phyloP scores from a whole-genome alignment of 2,113 vertebrate species.

The Hypanus sabinus region DNA sequence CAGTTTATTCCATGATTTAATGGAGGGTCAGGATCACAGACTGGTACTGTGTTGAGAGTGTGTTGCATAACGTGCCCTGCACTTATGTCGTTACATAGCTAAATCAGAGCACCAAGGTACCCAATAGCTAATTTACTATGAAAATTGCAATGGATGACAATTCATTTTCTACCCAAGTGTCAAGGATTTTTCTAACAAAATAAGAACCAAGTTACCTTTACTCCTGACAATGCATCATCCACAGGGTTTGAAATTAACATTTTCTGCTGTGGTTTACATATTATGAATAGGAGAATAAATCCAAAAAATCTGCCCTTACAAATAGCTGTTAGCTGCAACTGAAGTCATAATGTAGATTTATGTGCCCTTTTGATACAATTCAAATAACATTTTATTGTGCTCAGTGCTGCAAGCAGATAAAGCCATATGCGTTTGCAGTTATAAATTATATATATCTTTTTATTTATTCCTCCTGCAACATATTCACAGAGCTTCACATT shows the following conservation, averaged over 20 bases:
- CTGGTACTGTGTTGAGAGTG: not conserved
- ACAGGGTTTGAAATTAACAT: not conserved
- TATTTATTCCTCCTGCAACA: not conserved
- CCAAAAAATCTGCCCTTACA: not conserved
- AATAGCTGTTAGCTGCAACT: not conserved
- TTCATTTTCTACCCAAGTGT: not conserved
- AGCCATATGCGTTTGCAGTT: not conserved
- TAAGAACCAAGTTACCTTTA: not conserved
- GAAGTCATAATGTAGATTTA: conserved; percentile 1
- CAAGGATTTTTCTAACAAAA: not conserved
- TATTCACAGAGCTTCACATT: not conserved
- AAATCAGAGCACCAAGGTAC: not conserved
- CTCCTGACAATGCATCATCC: not conserved
- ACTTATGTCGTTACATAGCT: not conserved
- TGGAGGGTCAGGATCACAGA: not conserved
- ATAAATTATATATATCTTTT: not conserved
- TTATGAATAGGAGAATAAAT: not conserved
- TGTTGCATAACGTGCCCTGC: not conserved
- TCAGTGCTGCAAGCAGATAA: not conserved
- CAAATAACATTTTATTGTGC: not conserved
- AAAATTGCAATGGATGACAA: not conserved
- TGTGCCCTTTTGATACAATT: not conserved
- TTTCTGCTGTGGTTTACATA: not conserved
- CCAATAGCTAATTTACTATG: not conserved
- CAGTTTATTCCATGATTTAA: not conserved